Evolutionary conservation across 2,797 vertebrate species (phyloP).

Genomic region (Tarsius wallacei): DNA sequence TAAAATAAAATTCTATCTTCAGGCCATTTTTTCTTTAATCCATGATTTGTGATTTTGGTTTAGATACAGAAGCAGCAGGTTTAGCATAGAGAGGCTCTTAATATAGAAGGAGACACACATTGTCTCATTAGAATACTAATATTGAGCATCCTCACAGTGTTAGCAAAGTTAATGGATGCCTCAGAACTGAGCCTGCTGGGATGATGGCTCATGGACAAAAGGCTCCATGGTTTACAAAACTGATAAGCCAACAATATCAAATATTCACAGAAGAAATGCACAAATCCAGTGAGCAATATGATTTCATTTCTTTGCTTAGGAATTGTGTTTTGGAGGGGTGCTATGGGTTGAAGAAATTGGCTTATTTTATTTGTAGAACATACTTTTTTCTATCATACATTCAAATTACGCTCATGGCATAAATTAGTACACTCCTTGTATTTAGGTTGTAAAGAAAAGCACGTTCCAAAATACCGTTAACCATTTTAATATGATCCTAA

Average conservation of each 20-base stretch:
- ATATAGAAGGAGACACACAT: neutral
- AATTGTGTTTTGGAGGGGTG: neutral
- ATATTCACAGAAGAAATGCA: constrained; percentile 20
- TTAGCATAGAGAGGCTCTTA: constrained; percentile 20
- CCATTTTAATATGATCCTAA: neutral
- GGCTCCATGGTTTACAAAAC: neutral
- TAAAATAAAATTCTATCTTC: neutral
- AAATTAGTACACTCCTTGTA: neutral
- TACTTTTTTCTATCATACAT: neutral
- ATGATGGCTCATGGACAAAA: constrained; percentile 22
- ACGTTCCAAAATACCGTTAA: neutral
- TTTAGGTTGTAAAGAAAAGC: neutral
- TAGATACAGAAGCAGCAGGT: constrained; percentile 31
- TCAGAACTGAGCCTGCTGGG: constrained; percentile 54
- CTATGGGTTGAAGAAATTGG: neutral
- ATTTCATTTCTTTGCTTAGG: neutral
- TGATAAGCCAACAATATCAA: neutral
- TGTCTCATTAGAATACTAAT: constrained; percentile 30
- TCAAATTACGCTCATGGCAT: neutral
- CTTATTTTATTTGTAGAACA: neutral
- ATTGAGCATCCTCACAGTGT: neutral
- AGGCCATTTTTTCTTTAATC: neutral
- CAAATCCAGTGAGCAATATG: neutral
- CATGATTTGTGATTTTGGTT: neutral
- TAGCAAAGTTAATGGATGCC: constrained; percentile 36